Percentiles rank a stretch among this genome's conserved stretches.
phyloP scores from a whole-genome alignment of 1,140 invertebrate genomes.

The Macrosteles quadrilineatus region DNA sequence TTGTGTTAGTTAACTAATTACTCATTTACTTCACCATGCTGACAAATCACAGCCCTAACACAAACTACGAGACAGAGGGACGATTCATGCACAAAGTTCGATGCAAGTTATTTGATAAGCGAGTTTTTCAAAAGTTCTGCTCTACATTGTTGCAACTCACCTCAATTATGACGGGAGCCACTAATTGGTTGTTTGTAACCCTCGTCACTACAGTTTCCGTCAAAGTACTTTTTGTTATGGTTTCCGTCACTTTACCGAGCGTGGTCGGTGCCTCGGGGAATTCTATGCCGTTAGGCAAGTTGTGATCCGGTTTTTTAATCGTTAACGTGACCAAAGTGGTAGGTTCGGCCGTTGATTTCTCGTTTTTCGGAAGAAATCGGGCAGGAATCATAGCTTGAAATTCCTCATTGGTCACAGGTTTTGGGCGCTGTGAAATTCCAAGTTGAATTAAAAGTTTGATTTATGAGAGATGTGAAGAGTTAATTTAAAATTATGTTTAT shows the following conservation, averaged over 20 bases:
- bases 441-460: not conserved
- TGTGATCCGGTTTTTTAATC: slow-evolving; percentile 65
- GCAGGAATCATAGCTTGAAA: slow-evolving; percentile 92
- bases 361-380: slow-evolving; percentile 65
- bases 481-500: too few species aligned
- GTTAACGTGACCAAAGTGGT: slow-evolving; percentile 63
- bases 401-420: slow-evolving; percentile 86
- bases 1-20: too few species aligned
- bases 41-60: too few species aligned
- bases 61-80: too few species aligned
- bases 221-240: slow-evolving; percentile 90
- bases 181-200: slow-evolving; percentile 86
- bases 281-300: slow-evolving; percentile 58
- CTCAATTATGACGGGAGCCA: slow-evolving; percentile 82
- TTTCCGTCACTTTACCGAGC: slow-evolving; percentile 85
- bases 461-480: slow-evolving; percentile 13
- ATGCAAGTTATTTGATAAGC: too few species aligned
- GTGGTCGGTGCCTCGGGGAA: slow-evolving; percentile 81
- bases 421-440: slow-evolving; percentile 59
- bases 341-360: slow-evolving; percentile 33
- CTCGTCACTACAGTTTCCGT: slow-evolving; percentile 92
- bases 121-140: slow-evolving; percentile 13
- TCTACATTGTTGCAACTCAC: slow-evolving; percentile 56
- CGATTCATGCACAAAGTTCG: too few species aligned
- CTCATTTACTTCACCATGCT: too few species aligned